phyloP scores from a whole-genome alignment of 1,140 invertebrate genomes.

The Eumeta japonica region DNA sequence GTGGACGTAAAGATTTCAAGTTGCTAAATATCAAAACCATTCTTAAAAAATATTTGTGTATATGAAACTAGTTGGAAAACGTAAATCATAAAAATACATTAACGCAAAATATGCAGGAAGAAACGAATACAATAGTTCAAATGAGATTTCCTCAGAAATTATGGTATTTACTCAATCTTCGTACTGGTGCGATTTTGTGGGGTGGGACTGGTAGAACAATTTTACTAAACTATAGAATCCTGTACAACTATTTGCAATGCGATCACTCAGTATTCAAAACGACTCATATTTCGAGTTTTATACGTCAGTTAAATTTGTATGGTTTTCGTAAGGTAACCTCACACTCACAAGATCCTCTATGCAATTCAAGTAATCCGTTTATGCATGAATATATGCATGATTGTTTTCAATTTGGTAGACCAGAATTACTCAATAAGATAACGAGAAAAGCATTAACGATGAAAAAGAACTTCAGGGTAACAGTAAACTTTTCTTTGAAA shows the following conservation, averaged over 20 bases:
- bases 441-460: slow-evolving; percentile 55
- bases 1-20: too few relatives aligned
- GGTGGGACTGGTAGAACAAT: slow-evolving; percentile 55
- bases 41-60: too few relatives aligned
- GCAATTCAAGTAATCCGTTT: slow-evolving; percentile 57
- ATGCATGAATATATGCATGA: slow-evolving; percentile 63
- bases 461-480: slow-evolving; percentile 38
- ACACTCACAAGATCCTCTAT: slow-evolving; percentile 58
- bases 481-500: too few relatives aligned
- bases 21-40: too few relatives aligned
- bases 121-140: slow-evolving; percentile 50
- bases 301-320: slow-evolving; percentile 63
- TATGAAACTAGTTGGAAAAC: too few relatives aligned
- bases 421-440: slow-evolving; percentile 58
- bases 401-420: slow-evolving; percentile 54
- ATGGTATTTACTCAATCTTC: slow-evolving; percentile 61
- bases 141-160: slow-evolving; percentile 64
- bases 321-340: slow-evolving; percentile 64
- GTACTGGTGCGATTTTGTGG: slow-evolving; percentile 59
- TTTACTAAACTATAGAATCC: slow-evolving; percentile 59
- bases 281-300: slow-evolving; percentile 62
- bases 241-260: slow-evolving; percentile 56
- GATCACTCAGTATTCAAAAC: slow-evolving; percentile 62
- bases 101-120: slow-evolving; percentile 57
- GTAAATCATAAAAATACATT: too few relatives aligned